These are phyloP conservation scores for Agonopterix arenella DNA, from an alignment of 2,888 invertebrate species.

Conservation along the genomic window DNA sequence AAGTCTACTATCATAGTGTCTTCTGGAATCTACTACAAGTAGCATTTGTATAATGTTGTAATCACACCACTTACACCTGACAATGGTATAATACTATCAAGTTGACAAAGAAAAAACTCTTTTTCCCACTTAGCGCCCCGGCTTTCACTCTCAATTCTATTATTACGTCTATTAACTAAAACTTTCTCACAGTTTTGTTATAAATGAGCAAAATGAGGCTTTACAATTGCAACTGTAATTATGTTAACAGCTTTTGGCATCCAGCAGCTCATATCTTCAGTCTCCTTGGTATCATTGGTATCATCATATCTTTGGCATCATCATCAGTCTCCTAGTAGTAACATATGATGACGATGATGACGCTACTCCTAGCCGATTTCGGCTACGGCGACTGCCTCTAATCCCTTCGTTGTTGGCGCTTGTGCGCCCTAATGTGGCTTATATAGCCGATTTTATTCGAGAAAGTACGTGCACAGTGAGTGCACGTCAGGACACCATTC, in stretches of 20 bases:
- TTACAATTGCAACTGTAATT: slow-evolving; percentile 8
- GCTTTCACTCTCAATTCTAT: slow-evolving; percentile 60
- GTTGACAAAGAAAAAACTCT: slow-evolving; percentile 29
- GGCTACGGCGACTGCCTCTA: too few species aligned
- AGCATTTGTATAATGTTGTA: slow-evolving; percentile 6
- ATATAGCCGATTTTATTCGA: too few species aligned
- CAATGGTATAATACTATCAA: slow-evolving; percentile 8
- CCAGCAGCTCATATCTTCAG: neutral
- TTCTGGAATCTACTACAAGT: neutral
- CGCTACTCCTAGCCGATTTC: too few species aligned
- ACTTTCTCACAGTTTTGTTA: slow-evolving; percentile 50
- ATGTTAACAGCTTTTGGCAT: slow-evolving; percentile 1
- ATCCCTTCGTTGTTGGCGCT: too few species aligned
- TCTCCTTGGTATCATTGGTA: too few species aligned
- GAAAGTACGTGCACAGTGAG: too few species aligned
- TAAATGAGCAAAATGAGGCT: slow-evolving; percentile 16
- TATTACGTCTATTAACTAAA: slow-evolving; percentile 41
- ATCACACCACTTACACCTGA: slow-evolving; percentile 9
- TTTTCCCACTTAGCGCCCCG: slow-evolving; percentile 30
- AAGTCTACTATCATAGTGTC: too few species aligned
- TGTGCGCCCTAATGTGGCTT: too few species aligned
- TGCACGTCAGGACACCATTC: too few species aligned
- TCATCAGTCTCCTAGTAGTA: too few species aligned
- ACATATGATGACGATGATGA: too few species aligned
- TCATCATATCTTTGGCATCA: too few species aligned